Conservation (phyloP, 2,113 vertebrate species). For the Aegithalos caudatus region DNA sequence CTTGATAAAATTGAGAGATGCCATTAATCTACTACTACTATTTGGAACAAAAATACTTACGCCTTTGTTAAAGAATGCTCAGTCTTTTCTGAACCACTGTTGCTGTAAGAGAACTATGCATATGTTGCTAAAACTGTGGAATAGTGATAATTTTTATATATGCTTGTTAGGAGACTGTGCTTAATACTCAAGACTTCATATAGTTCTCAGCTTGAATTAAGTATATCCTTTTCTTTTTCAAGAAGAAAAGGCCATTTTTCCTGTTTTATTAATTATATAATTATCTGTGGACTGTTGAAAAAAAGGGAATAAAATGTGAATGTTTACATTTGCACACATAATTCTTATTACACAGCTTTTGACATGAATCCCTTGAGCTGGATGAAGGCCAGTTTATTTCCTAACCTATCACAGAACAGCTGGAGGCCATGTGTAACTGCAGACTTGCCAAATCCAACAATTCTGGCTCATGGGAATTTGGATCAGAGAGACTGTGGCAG, state of each 20-base stretch:
- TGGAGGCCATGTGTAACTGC: conserved; percentile 28
- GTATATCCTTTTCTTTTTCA: not conserved
- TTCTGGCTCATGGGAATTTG: conserved; percentile 30
- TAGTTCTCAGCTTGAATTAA: not conserved
- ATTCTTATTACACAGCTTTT: conserved; percentile 16
- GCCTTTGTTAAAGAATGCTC: not conserved
- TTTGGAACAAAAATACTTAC: not conserved
- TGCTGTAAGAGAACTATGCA: not conserved
- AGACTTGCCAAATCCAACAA: conserved; percentile 28
- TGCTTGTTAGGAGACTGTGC: not conserved
- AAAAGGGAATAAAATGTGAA: not conserved
- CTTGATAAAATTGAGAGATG: not conserved
- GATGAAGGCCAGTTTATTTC: conserved; percentile 42
- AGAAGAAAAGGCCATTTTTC: not conserved
- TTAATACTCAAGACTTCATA: not conserved
- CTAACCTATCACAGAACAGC: conserved; percentile 26
- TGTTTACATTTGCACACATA: conserved; percentile 31
- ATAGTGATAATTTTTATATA: not conserved
- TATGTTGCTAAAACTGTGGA: not conserved
- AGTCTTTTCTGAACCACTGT: not conserved
- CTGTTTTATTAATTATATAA: not conserved
- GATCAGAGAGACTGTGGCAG: not conserved
- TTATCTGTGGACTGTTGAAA: conserved; percentile 6
- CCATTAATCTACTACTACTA: not conserved
- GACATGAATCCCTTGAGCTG: conserved; percentile 27